Evolutionary conservation across 1,140 invertebrate species (phyloP), one percentile per base, ranked within the genome.

Genomic region (Leptinotarsa defecta): DNA sequence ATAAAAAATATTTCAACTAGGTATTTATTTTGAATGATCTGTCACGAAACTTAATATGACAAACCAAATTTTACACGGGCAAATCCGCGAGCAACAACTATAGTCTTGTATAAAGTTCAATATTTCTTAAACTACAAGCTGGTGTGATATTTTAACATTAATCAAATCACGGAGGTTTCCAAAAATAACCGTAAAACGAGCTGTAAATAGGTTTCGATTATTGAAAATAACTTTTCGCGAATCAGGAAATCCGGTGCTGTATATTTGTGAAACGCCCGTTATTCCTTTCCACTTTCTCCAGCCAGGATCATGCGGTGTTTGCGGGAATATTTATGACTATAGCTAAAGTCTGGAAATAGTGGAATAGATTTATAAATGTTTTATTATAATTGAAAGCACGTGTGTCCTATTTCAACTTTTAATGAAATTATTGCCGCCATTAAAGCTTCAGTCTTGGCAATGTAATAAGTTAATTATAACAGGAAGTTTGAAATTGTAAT

Each of bases 401-500:
- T 82, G 81, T 80, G 80, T 78, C 80, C 80, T 75, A 80, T 81
- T 80, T 82, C 76, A 81, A 83, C 77, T 83, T 83, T 81, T 81
- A 83, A 83, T 82, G 78, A 81, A 82, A 82, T 82, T 83, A 83
- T 81, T 80, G 78, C 79, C 77, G 76, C 72, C 76, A 80, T 82
- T 80, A 83, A 81, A 81, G 76, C 80, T 79, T 81, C 71, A 80
- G 79, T 79, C 78, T 83, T 81, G 76, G 81, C 81, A 82, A 82
- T 81, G 80, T 80, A 82, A 77, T 82, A 81, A 81, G 76, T 83
- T 79, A 79, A 82, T 83, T 80, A 82, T 81, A 79, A 80, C 78
- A 72, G 77, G 78, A 83, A 81, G 80, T 83, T 82, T 68, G 81
- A 81, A 83, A 83, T 83, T 83, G 81, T 83, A 81, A 83, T 80